Conservation (phyloP, 2,888 invertebrate species). For the Molanna angustata region DNA sequence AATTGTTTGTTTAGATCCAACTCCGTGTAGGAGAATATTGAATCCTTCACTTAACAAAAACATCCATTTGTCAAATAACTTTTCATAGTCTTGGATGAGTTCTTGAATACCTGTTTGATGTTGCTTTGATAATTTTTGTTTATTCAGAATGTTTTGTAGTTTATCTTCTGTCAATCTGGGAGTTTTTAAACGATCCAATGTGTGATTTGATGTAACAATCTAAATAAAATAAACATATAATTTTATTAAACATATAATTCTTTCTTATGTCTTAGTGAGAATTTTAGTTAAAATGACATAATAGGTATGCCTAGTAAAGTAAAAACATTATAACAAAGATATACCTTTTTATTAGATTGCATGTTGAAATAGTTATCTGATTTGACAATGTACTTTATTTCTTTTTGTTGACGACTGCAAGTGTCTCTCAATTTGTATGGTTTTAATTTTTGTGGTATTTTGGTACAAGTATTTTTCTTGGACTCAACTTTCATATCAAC, state of each 20-base stretch:
- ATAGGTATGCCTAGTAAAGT: neutral
- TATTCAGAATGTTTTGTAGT: conserved; percentile 56
- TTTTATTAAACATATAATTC: neutral
- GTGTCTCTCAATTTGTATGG: conserved; percentile 37
- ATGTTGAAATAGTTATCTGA: conserved; percentile 69
- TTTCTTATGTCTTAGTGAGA: neutral
- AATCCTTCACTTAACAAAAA: conserved; percentile 76
- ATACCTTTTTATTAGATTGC: conserved; percentile 58
- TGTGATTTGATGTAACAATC: conserved; percentile 74
- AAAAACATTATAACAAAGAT: neutral
- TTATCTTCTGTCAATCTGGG: conserved; percentile 67
- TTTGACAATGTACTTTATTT: conserved; percentile 59
- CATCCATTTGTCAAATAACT: conserved; percentile 70
- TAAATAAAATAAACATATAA: conserved; percentile 36
- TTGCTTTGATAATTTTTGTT: conserved; percentile 51
- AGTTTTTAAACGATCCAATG: conserved; percentile 70
- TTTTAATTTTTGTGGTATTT: conserved; percentile 35
- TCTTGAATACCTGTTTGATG: conserved; percentile 59
- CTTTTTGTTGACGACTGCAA: conserved; percentile 37
- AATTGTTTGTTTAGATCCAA: conserved; percentile 83
- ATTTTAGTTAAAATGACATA: neutral
- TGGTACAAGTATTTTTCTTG: neutral
- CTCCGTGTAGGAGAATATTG: conserved; percentile 82
- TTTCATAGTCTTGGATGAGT: conserved; percentile 56
- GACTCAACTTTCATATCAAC: conserved; percentile 1